A percentile compares a stretch with the other conserved stretches of the same genome.
phyloP scores from a whole-genome alignment of 2,888 invertebrate species.

The Callosobruchus maculatus region DNA sequence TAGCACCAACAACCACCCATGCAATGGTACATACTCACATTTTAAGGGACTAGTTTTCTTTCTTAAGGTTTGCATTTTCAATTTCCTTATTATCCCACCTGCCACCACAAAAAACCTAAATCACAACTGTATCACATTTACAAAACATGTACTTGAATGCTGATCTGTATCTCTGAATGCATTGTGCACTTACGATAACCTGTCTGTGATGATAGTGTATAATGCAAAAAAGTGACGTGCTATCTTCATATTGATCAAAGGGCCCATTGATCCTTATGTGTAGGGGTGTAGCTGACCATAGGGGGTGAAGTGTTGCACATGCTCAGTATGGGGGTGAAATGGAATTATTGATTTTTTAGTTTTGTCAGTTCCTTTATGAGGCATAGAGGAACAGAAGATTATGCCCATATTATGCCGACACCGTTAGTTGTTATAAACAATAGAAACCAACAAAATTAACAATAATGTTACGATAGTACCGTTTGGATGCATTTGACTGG shows the following conservation, averaged over 20 bases:
- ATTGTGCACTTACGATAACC: neutral
- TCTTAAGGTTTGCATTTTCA: constrained; percentile 81
- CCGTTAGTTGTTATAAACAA: neutral
- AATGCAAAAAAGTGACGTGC: neutral
- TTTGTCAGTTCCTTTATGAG: neutral
- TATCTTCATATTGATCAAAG: constrained; percentile 37
- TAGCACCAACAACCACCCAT: neutral
- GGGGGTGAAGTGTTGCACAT: constrained; percentile 35
- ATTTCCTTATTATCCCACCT: constrained; percentile 18
- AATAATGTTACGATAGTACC: neutral
- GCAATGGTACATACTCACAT: constrained; percentile 65
- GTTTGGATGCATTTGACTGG: neutral
- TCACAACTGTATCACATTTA: constrained; percentile 33
- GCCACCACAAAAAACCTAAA: constrained; percentile 19
- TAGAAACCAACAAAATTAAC: neutral
- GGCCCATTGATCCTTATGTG: constrained; percentile 39
- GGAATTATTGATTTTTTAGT: constrained; percentile 20
- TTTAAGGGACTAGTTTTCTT: constrained; percentile 92
- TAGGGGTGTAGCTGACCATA: constrained; percentile 33
- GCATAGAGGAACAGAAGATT: neutral
- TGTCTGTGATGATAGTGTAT: neutral
- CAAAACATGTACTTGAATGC: neutral
- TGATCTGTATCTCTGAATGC: neutral
- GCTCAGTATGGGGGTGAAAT: constrained; percentile 26
- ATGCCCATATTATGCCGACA: neutral